These are phyloP conservation scores for Coreoperca whiteheadi DNA, from an alignment of 2,113 vertebrate genomes.

Conservation along the genomic window DNA sequence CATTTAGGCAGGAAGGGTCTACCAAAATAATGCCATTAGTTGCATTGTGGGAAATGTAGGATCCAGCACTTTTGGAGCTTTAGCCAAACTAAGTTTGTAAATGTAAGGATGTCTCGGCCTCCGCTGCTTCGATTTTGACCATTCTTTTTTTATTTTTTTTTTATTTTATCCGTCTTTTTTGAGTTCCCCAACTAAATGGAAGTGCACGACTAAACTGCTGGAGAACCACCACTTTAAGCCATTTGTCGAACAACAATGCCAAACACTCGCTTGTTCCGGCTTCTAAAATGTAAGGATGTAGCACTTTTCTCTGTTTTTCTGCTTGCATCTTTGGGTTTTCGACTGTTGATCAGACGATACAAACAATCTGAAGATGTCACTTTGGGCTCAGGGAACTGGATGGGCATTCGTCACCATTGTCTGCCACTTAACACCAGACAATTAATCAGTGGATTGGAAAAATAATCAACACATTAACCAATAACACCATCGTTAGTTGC, in stretches of 20 bases:
- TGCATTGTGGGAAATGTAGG: no score
- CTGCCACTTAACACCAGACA: not conserved
- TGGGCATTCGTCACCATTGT: not conserved
- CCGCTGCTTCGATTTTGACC: not conserved
- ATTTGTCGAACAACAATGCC: not conserved
- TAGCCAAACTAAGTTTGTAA: not conserved
- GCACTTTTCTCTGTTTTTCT: not conserved
- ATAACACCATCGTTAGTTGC: no score
- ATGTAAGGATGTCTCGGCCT: not conserved
- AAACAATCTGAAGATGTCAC: not conserved
- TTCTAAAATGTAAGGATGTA: not conserved
- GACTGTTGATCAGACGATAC: not conserved
- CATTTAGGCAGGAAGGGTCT: no score
- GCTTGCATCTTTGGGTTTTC: not conserved
- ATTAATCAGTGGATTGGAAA: not conserved
- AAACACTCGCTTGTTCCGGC: not conserved
- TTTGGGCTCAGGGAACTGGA: not conserved
- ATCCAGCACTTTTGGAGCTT: not conserved
- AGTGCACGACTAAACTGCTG: not conserved
- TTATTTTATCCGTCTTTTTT: no score
- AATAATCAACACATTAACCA: not conserved
- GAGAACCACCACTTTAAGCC: not conserved
- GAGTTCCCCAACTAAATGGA: not conserved
- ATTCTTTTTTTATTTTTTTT: no score
- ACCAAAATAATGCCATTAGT: no score